These are phyloP conservation scores for Paracentrotus lividus DNA, from an alignment of 53 echinoderm and acorn worm species.

Conservation along the genomic window DNA sequence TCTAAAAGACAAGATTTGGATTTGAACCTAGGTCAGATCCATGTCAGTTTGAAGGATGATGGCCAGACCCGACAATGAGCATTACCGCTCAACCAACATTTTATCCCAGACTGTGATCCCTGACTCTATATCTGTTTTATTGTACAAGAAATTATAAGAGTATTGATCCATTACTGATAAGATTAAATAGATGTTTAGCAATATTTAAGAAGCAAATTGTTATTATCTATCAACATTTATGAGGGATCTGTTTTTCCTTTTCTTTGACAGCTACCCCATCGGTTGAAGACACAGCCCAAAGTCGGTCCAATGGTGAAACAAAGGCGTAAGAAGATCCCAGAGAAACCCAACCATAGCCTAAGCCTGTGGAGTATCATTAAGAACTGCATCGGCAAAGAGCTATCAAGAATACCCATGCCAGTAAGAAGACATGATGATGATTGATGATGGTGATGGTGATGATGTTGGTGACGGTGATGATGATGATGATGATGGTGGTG, in stretches of 20 bases:
- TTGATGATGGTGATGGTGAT: neutral
- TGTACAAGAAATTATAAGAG: no score
- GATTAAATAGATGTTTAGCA: no score
- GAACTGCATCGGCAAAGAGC: constrained; percentile 98
- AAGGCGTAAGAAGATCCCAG: constrained; percentile 88
- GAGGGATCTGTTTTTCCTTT: neutral
- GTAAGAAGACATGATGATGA: constrained; percentile 75
- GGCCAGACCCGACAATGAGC: no score
- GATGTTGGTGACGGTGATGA: neutral
- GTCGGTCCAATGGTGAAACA: constrained; percentile 64
- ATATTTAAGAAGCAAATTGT: no score
- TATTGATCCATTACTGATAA: no score
- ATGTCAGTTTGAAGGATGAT: no score
- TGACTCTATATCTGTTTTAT: no score
- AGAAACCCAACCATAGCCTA: constrained; percentile 91
- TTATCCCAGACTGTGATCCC: no score
- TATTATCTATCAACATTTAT: no score
- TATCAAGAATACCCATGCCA: constrained; percentile 99
- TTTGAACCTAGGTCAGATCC: no score
- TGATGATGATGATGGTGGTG: neutral
- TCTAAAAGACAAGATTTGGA: no score
- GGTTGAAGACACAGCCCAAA: constrained; percentile 68
- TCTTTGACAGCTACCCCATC: constrained; percentile 62
- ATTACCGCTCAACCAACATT: no score
- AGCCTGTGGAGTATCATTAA: constrained; percentile 99